phyloP scores from a whole-genome alignment of 2,113 vertebrate species.

The Corvus cornix region DNA sequence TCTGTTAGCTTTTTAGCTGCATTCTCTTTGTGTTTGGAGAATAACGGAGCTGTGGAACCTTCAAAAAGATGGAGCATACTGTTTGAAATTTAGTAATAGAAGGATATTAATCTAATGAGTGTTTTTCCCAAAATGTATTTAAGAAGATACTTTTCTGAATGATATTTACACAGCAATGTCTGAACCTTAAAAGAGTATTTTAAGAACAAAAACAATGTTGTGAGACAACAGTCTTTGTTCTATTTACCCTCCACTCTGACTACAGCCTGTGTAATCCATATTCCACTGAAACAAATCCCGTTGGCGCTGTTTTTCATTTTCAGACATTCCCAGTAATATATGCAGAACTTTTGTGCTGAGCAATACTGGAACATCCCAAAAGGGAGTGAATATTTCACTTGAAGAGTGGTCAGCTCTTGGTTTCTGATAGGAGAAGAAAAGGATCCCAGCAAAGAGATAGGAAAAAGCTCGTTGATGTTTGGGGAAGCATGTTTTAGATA shows the following conservation, averaged over 20 bases:
- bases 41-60: not conserved
- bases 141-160: not conserved
- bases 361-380: not conserved
- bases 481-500: not conserved
- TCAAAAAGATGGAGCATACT: not conserved
- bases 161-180: not conserved
- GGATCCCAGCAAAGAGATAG: not conserved
- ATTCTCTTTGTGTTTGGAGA: constrained; percentile 48
- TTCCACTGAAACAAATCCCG: not conserved
- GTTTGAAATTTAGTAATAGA: not conserved
- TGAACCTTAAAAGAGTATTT: not conserved
- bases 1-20: constrained; percentile 33
- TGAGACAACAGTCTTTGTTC: not conserved
- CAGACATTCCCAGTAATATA: not conserved
- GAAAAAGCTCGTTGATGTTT: not conserved
- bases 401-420: not conserved
- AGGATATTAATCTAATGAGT: constrained; percentile 27
- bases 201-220: not conserved
- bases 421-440: not conserved
- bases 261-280: not conserved
- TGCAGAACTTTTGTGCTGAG: not conserved
- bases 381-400: not conserved
- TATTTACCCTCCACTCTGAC: not conserved
- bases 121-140: not conserved
- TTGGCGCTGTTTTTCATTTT: not conserved